Conservation (phyloP, 2,888 invertebrate species). For the Buathra laborator region DNA sequence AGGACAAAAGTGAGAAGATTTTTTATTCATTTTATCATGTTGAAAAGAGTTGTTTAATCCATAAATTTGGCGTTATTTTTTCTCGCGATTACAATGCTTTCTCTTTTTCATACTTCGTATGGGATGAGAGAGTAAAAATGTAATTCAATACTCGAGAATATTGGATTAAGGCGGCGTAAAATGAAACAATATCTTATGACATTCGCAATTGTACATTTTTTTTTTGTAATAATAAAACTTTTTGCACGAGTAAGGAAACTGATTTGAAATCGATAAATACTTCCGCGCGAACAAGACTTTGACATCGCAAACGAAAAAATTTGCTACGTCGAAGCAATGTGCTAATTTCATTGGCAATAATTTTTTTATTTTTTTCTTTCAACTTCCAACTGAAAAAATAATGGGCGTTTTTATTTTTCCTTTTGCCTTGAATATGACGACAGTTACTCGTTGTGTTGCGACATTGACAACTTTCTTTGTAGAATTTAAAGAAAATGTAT, state of each 20-base stretch:
- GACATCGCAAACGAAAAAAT: neutral
- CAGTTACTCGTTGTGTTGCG: no score
- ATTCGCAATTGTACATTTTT: neutral
- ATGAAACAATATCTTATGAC: neutral
- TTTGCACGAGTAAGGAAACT: neutral
- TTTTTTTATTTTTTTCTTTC: neutral
- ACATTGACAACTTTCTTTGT: no score
- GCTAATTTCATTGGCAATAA: neutral
- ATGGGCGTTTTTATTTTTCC: slow-evolving; percentile 9
- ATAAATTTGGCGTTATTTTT: no score
- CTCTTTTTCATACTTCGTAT: no score
- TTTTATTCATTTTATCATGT: no score
- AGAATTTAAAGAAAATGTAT: no score
- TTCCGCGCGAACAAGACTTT: neutral
- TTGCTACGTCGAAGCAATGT: neutral
- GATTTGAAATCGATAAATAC: neutral
- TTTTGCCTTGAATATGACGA: no score
- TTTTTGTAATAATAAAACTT: neutral
- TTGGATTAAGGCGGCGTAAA: neutral
- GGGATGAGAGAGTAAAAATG: no score
- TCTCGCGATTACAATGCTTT: no score
- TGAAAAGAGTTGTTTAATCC: no score
- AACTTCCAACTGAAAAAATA: neutral
- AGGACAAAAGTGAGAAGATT: no score
- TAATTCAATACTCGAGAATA: neutral